Evolutionary conservation across 2,888 invertebrate genomes (phyloP), one percentile per base, ranked within the genome.

Genomic region (Parapristionchus giblindavisi): DNA sequence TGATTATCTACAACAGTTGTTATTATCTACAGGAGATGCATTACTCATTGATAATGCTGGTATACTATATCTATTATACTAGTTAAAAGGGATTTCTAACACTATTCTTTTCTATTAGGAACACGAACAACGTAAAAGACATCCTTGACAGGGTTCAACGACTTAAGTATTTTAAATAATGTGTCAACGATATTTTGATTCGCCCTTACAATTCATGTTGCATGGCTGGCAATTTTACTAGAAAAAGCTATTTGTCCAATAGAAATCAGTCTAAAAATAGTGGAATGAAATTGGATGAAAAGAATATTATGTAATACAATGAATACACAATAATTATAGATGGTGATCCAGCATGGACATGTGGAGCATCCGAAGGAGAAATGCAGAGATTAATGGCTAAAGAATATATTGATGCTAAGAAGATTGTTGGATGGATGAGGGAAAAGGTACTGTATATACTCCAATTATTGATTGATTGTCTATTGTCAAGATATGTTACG

Each of bases 361-460:
- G 81, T 48, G 80, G 81, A 27, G 79, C 82, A 11, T 81, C 83
- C n/a, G 87, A 87, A 77, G 76, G 77, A 27, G 87, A 87, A 60
- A 54, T 87, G 21, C 87, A 87, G 76, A 83, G 85, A 36, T 75
- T 87, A 54, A 77, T 87, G 24, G 81, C 84, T 34, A 87, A 87
- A 66, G 60, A 77, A 4, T 85, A 87, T 65, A 81, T 86, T 17
- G 77, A 77, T 14, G 83, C 85, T 0, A 76, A 77, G n/a, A 76
- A 79, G 24, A 34, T 87, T 34, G 63, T 85, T 48, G 77, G 80
- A 21, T 87, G 85, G 83, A 85, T 87, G 85, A 75, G 79, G 29
- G 80, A 75, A 4, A 75, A 66, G 54, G 65, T 51, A 43, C 63
- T 14, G 63, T 40, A 63, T 27, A 17, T 17, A 43, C 43, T 17